phyloP scores from a whole-genome alignment of 2,888 invertebrate species.

The Fabriciana adippe region DNA sequence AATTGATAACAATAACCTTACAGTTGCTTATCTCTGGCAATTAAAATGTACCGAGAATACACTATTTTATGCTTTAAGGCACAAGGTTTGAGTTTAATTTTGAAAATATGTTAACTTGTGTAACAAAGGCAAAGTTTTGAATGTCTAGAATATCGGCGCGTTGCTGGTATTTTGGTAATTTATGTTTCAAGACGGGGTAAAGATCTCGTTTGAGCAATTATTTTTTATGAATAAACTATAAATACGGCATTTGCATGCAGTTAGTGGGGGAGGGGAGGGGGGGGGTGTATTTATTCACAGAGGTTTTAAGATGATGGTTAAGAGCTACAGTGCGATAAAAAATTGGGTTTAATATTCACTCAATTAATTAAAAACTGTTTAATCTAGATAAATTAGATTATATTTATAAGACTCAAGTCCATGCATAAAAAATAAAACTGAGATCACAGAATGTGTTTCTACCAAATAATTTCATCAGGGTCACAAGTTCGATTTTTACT shows the following conservation, averaged over 20 bases:
- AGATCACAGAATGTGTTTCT: no score
- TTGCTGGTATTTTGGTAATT: constrained; percentile 59
- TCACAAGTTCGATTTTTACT: no score
- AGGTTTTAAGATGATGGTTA: neutral
- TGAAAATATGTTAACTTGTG: constrained; percentile 38
- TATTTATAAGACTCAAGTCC: neutral
- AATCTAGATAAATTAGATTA: neutral
- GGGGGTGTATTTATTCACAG: neutral
- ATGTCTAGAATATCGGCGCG: constrained; percentile 54
- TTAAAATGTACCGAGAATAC: constrained; percentile 21
- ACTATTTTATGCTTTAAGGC: constrained; percentile 21
- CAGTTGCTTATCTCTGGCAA: constrained; percentile 39
- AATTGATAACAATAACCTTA: constrained; percentile 40
- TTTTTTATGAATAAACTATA: constrained; percentile 25
- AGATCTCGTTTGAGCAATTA: constrained; percentile 49
- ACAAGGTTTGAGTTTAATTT: constrained; percentile 51
- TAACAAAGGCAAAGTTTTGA: constrained; percentile 43
- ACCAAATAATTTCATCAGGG: no score
- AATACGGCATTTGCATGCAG: constrained; percentile 7
- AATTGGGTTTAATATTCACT: neutral
- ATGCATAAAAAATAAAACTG: no score
- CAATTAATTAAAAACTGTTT: no score
- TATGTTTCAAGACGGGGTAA: constrained; percentile 49
- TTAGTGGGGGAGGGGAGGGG: no score
- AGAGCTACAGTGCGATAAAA: neutral